Conservation (phyloP, 2,113 vertebrate genomes). For the Labeo rohita region DNA sequence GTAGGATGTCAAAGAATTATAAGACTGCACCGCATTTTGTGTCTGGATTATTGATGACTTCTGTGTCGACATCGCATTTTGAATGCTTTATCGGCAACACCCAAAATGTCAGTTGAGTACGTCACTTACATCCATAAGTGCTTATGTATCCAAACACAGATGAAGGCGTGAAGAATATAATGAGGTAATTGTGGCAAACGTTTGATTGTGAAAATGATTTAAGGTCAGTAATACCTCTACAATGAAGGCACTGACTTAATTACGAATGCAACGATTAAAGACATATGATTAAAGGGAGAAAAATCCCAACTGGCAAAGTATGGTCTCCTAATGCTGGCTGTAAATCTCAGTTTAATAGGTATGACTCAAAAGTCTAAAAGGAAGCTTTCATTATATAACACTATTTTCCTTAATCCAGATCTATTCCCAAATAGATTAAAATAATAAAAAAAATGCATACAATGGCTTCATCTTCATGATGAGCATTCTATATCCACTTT, state of each 20-base stretch:
- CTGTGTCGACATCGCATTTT: background rate
- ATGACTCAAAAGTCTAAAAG: background rate
- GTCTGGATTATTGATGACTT: slow-evolving; percentile 15
- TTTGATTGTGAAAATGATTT: background rate
- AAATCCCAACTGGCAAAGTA: background rate
- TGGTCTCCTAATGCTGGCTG: background rate
- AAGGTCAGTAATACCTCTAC: background rate
- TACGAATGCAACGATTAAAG: slow-evolving; percentile 20
- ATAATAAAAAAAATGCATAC: too few species aligned
- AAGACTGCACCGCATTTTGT: background rate
- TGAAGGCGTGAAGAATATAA: slow-evolving; percentile 1
- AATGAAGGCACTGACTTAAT: background rate
- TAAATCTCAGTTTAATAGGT: background rate
- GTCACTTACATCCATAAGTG: background rate
- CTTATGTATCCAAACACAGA: background rate
- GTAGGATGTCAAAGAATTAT: slow-evolving; percentile 36
- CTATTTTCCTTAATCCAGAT: background rate
- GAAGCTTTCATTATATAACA: background rate
- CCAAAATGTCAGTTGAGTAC: background rate
- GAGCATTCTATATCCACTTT: too few species aligned
- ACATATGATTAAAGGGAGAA: background rate
- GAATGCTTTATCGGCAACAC: background rate
- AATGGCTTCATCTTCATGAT: too few species aligned
- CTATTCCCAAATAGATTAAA: background rate
- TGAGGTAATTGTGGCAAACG: background rate